A percentile compares a stretch with the other conserved stretches of the same genome.
Conservation (phyloP, 2,113 vertebrate species). For the Cricetomys ansorgei region DNA sequence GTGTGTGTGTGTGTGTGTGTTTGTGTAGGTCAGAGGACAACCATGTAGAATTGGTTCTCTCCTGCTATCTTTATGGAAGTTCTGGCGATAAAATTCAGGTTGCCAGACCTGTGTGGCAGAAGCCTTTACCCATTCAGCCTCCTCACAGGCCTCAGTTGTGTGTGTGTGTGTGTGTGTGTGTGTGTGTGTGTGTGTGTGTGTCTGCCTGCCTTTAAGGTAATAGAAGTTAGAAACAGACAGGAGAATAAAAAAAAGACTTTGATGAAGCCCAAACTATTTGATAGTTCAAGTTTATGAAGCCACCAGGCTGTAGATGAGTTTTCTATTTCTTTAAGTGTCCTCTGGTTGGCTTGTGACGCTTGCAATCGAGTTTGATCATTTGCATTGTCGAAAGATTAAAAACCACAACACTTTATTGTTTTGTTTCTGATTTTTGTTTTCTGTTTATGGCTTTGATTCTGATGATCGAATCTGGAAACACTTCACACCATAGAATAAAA, state of each 20-base stretch:
- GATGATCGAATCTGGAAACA: not conserved
- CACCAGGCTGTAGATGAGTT: not conserved
- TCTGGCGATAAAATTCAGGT: not conserved
- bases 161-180: not conserved
- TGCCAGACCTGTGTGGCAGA: not conserved
- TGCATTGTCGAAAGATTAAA: not conserved
- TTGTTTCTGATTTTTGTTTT: no score
- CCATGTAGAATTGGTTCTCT: not conserved
- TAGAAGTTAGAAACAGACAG: not conserved
- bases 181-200: no score
- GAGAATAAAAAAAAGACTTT: not conserved
- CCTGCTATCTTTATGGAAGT: not conserved
- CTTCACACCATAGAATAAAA: not conserved
- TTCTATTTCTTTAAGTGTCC: constrained; percentile 21
- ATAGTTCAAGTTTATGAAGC: not conserved
- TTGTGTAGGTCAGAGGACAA: not conserved
- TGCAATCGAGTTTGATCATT: not conserved
- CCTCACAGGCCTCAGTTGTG: not conserved
- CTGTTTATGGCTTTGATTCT: not conserved
- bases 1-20: not conserved
- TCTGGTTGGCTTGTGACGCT: not conserved
- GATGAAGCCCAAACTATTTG: not conserved
- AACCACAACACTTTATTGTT: not conserved
- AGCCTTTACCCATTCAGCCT: not conserved
- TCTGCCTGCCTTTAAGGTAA: not conserved